Percentiles rank a stretch among this genome's conserved stretches.
phyloP scores from a whole-genome alignment of 37 sponge, comb jelly and placozoan species.

The Geodia barretti region DNA sequence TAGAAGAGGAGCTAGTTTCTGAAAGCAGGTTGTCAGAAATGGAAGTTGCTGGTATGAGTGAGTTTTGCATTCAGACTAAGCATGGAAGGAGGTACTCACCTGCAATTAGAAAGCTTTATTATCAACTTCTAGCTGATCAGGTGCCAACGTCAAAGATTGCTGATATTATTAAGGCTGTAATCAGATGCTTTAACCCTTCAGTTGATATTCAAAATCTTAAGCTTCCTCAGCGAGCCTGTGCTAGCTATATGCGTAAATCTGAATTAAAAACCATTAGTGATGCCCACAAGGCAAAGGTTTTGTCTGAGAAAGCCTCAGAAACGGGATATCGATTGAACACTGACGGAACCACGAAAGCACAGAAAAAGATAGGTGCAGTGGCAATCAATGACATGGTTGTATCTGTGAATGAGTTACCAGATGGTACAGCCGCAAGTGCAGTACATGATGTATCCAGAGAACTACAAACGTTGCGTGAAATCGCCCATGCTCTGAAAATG shows the following conservation, averaged over 20 bases:
- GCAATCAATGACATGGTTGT: conserved; percentile 20
- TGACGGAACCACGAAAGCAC: conserved; percentile 33
- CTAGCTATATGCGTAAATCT: conserved; percentile 12
- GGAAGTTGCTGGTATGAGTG: background rate
- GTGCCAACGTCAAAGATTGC: conserved; percentile 11
- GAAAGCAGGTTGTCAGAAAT: background rate
- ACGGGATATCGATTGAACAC: conserved; percentile 14
- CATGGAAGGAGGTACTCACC: conserved; percentile 2
- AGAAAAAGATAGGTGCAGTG: conserved; percentile 33
- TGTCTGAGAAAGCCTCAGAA: background rate
- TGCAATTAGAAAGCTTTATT: conserved; percentile 3
- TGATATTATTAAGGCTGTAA: background rate
- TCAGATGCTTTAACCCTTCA: conserved; percentile 2
- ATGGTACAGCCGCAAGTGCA: conserved; percentile 21
- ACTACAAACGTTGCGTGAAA: conserved; percentile 27
- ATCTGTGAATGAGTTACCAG: conserved; percentile 23
- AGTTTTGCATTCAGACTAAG: conserved; percentile 1
- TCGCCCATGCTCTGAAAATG: conserved; percentile 25
- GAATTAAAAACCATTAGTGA: conserved; percentile 16
- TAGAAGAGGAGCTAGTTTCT: background rate
- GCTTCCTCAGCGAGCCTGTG: conserved; percentile 1
- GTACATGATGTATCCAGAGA: conserved; percentile 39
- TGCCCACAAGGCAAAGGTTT: conserved; percentile 3
- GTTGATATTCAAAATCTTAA: background rate
- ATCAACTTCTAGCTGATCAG: background rate